These are phyloP conservation scores for Tetragonula clypearis DNA, from an alignment of 1,140 invertebrate genomes.

Conservation along the genomic window DNA sequence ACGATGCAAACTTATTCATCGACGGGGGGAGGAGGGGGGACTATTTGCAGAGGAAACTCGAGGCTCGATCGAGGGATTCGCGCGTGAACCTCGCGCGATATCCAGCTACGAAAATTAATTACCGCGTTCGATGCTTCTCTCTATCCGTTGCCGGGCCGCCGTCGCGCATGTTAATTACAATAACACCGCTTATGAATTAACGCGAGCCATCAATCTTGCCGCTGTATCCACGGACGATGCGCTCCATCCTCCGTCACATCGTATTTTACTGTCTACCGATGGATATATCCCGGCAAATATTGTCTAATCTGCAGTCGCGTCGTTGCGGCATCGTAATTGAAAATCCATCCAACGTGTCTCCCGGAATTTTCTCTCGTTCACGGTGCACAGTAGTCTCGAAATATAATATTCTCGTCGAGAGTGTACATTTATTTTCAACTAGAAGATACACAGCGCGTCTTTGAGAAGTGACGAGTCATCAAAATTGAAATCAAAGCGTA, in stretches of 20 bases:
- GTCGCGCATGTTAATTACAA: conserved; percentile 41
- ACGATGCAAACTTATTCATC: conserved; percentile 17
- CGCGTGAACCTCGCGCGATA: conserved; percentile 20
- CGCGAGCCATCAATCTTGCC: conserved; percentile 30
- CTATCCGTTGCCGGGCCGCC: not conserved
- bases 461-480: too few species aligned
- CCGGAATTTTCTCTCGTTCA: not conserved
- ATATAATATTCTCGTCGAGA: not conserved
- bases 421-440: too few species aligned
- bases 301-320: not conserved
- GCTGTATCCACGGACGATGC: not conserved
- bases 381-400: not conserved
- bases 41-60: conserved; percentile 27
- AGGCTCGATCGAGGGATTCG: conserved; percentile 16
- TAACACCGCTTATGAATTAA: conserved; percentile 45
- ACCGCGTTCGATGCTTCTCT: conserved; percentile 6
- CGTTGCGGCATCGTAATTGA: not conserved
- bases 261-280: not conserved
- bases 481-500: too few species aligned
- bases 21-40: not conserved
- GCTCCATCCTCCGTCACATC: not conserved
- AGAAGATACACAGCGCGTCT: too few species aligned
- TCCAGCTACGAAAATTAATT: conserved; percentile 44
- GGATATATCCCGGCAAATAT: not conserved
- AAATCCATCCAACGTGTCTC: not conserved